These are phyloP conservation scores for Capricornis sumatraensis DNA, from an alignment of 2,113 vertebrate species.

Conservation along the genomic window DNA sequence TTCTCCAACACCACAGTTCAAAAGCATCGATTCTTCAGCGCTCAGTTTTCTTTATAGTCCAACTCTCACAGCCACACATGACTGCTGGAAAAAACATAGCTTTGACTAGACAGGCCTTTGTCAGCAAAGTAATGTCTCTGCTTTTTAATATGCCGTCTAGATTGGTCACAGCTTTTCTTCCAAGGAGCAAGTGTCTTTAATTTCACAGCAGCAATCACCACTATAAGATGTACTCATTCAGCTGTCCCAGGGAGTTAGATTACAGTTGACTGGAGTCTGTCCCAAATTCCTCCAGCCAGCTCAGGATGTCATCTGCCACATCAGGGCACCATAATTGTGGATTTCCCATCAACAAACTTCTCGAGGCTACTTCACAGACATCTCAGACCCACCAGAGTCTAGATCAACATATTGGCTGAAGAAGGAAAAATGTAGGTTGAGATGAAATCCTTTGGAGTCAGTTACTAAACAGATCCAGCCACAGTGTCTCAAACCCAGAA, in stretches of 20 bases:
- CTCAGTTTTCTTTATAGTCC: not conserved
- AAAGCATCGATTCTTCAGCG: not conserved
- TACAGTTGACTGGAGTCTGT: not conserved
- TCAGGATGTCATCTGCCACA: not conserved
- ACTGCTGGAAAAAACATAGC: not conserved
- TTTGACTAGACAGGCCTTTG: rapidly evolving
- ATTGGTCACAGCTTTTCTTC: not conserved
- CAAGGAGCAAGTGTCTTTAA: not conserved
- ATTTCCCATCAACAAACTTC: not conserved
- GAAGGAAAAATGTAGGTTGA: not conserved
- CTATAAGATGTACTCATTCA: not conserved
- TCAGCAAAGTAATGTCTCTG: not conserved
- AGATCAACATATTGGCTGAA: not conserved
- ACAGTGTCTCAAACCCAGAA: not conserved
- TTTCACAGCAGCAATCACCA: not conserved
- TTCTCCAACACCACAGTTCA: not conserved
- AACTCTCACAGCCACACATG: not conserved
- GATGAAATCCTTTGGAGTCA: not conserved
- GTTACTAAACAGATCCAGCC: not conserved
- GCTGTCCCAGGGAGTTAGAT: not conserved
- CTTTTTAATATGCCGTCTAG: not conserved
- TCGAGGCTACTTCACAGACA: not conserved
- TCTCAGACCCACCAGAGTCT: not conserved
- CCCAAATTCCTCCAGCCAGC: not conserved
- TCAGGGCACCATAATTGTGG: not conserved